Base-by-base conservation (phyloP, 2,113 vertebrate species). In the Mormyrus iriodes region DNA sequence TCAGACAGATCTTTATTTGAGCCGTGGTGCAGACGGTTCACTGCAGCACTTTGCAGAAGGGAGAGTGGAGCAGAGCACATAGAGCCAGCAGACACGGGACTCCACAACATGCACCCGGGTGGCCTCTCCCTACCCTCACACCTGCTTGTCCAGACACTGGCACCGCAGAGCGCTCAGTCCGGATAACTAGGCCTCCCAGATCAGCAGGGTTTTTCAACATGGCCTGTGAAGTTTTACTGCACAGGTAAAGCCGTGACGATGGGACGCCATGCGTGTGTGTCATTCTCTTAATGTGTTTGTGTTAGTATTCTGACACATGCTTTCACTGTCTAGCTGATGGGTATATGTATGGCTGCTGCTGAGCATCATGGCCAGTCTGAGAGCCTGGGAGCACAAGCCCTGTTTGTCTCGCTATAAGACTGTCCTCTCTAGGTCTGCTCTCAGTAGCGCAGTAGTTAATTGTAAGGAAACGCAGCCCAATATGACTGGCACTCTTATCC, bases 151-250 rank as follows among this genome's bases (percentile, higher is more conserved):
- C 92, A 95, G 94, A 96, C 93, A 88, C 95, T 96, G 94, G 91
- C 92, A 13, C 94, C 89, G 24, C 95, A 91, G 93, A 96, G 95
- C 94, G 95, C 94, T 94, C 96, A 55, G 91, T 95, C 91, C 91
- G 96, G 94, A 96, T 97, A 89, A 89, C 52, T 19, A 61, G 13
- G 46, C 42, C 0, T 73, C 76, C 86, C 46, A 88, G 88, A 90
- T 53, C 65, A 48, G 73, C 49, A 10, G 31, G 73, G 58, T 89
- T 94, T 92, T 93, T 94, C 91, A 95, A 93, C 93, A 97, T 98
- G 96, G 95, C 96, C 91, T 98, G 95, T 94, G 96, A 97, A 94
- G 94, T 97, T 94, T 95, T 97, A 90, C 96, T 97, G 93, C 95
- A 96, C 95, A 97, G 97, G 97, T 97, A 97, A 96, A 90, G 82